Base-by-base conservation (phyloP, 2,888 invertebrate genomes). In the Mechanitis mazaeus region DNA sequence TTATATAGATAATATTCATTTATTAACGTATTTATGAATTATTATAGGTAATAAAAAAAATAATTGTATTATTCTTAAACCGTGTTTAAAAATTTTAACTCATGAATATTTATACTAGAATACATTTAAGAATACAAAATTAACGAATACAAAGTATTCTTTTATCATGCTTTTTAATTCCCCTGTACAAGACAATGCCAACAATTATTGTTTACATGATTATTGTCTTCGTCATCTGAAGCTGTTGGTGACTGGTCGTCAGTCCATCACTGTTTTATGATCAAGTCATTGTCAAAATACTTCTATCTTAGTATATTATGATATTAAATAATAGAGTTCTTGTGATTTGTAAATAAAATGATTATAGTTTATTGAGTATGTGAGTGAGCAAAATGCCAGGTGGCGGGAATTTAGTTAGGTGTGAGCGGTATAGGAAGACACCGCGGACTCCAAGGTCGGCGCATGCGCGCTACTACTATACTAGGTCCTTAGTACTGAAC, bases 131-230 rank as follows among this genome's bases (percentile, higher is more conserved):
- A 20, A 20, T 20, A 20, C 20, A 20, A 20, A 20, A 20, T 20
- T 20, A 20, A 20, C 20, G 20, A 20, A 20, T 59, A 54, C 47
- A 60, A 31, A 20, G n/a, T 47, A 47, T 35, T 35, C 35, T 35
- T n/a, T 47, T 6, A 47, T 47, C 33, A 58, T 50, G 20, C 45
- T 54, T 55, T 67, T 64, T 69, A 69, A 75, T 71, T 81, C 84
- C 75, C 80, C 81, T 77, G 69, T 69, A 73, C 67, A 67, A 69
- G 73, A 69, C 66, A 69, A 72, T 76, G 73, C 76, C 74, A 80
- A 81, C 79, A 86, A 84, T 81, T 82, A 84, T 85, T 87, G 88
- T 87, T 87, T 84, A 83, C 83, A 74, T 74, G 76, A 78, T 81
- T 84, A 82, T 81, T 80, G 77, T 80, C 79, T 82, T 82, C 73